Evolutionary conservation across 2,888 invertebrate species (phyloP), one percentile per base, ranked within the genome.

Genomic region (Lepidochrysops patricia): DNA sequence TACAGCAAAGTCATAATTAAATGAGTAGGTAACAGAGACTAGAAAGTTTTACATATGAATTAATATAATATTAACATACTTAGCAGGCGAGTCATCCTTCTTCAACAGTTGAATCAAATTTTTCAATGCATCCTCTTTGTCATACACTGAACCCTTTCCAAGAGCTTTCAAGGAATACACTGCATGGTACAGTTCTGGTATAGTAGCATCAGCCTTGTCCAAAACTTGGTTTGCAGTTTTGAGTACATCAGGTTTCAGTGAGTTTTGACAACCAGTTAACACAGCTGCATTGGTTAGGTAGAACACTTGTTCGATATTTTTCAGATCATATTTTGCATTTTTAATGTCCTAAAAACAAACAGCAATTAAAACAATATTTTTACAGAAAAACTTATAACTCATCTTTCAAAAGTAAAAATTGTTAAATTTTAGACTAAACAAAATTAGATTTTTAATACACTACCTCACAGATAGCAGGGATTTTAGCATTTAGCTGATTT

Each of bases 61-160:
- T n/a, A n/a, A n/a, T n/a, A n/a, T n/a, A n/a, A n/a, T n/a, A n/a
- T n/a, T n/a, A n/a, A 79, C 88, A 85, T 77, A 94, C 94, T 92
- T 93, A 49, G 90, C 87, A 19, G 94, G 89, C 63, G 94, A 93
- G 72, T 97, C 96, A 83, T 98, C 97, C 71, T 95, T 95, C 77
- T 96, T 97, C 63, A 98, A 81, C 64, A 93, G 87, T 62, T 93
- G 92, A 72, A 95, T 92, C 34, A 97, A 82, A 65, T 93, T 91
- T 76, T 94, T 94, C 1, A 93, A 88, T 23, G 95, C 86, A 77
- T 95, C 95, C 25, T 91, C 90, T 50, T 91, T 91, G 70, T 93
- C 93, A 62, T 91, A 84, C 48, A 93, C 75, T 2, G 91, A 82
- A 27, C 86, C 89, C 67, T 94, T 92, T 0, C 94, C 94, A 0